Percentiles rank a stretch among this genome's conserved stretches.
phyloP scores from a whole-genome alignment of 2,797 vertebrate genomes.

The Poeciliopsis turneri region DNA sequence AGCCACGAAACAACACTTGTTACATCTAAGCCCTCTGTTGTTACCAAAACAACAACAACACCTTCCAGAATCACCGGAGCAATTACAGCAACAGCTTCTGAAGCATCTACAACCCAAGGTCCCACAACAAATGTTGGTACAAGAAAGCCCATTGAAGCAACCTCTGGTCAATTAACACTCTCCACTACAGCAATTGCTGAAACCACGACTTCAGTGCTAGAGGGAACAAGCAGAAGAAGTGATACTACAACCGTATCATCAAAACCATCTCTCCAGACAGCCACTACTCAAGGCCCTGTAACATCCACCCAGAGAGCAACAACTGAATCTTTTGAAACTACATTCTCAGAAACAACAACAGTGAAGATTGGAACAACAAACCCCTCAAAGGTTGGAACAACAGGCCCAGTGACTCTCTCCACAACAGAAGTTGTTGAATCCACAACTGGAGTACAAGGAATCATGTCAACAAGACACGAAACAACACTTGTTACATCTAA shows the following conservation, averaged over 20 bases:
- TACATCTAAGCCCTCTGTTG: not conserved
- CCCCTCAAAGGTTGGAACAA: too few species aligned
- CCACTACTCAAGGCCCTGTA: not conserved
- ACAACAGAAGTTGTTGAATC: too few species aligned
- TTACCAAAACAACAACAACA: not conserved
- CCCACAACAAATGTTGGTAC: not conserved
- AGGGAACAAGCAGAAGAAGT: not conserved
- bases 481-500: not conserved
- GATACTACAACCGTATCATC: not conserved
- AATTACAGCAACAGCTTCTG: accelerated
- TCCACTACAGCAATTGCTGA: not conserved
- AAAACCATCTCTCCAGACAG: not conserved
- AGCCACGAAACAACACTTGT: not conserved
- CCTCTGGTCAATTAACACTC: not conserved
- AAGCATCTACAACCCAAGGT: not conserved
- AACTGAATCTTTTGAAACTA: too few species aligned
- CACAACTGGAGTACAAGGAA: too few species aligned
- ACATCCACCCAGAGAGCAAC: too few species aligned
- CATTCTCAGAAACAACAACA: too few species aligned
- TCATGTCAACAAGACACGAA: too few species aligned
- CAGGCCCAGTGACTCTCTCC: too few species aligned
- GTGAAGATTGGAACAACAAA: too few species aligned
- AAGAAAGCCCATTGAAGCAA: not conserved
- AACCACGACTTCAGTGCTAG: not conserved
- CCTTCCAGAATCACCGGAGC: not conserved